phyloP scores from a whole-genome alignment of 2,113 vertebrate genomes.

The Apistogramma diplotaenia region DNA sequence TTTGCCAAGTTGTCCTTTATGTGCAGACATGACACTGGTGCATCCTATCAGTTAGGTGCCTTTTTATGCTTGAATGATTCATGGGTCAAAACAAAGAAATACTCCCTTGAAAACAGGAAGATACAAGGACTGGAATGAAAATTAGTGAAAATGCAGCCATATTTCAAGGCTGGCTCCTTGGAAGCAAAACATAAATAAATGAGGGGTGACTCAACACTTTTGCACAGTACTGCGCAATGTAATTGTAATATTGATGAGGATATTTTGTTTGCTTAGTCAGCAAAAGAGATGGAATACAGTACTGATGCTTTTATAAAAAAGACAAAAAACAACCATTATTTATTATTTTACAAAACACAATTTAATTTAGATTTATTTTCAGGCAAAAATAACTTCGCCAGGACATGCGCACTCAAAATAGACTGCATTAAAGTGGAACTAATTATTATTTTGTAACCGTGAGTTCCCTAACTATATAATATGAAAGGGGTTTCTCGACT shows the following conservation, averaged over 20 bases:
- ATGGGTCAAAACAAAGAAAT: too few relatives aligned
- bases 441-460: too few relatives aligned
- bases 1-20: not conserved
- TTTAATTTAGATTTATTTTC: not conserved
- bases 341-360: not conserved
- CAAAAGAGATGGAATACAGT: accelerated
- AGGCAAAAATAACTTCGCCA: not conserved
- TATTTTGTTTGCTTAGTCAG: not conserved
- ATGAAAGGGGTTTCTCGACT: not conserved
- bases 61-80: too few relatives aligned
- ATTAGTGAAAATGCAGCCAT: too few relatives aligned
- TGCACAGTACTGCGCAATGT: not conserved
- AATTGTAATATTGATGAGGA: not conserved
- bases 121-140: too few relatives aligned
- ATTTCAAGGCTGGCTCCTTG: not conserved
- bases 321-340: too few relatives aligned
- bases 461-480: too few relatives aligned
- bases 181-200: not conserved
- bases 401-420: not conserved
- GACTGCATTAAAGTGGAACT: not conserved
- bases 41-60: not conserved
- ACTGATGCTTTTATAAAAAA: not conserved
- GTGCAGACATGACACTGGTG: not conserved
- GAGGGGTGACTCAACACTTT: not conserved
- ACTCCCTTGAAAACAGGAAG: too few relatives aligned